Base-by-base conservation (phyloP, 2,888 invertebrate genomes). In the Drosophila neonasuta region DNA sequence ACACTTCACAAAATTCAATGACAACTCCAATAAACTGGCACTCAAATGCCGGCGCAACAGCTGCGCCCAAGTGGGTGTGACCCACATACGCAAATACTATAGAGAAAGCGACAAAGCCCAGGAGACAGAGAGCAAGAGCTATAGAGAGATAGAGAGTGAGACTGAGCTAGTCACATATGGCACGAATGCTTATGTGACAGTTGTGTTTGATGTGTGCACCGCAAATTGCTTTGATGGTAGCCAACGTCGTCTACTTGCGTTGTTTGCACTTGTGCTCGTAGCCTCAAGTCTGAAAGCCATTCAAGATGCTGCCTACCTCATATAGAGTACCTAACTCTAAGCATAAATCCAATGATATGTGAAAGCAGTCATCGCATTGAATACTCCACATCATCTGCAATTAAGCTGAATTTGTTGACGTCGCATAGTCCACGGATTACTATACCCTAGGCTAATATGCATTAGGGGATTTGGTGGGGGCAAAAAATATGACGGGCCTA, bases 1-100 rank as follows among this genome's bases (percentile, higher is more conserved):
- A 76, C 81, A 81, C 85, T 76, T 66, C 62, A 79, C 76, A 71
- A 76, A 84, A 73, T 73, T 70, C 68, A 77, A 82, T 68, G 77
- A 72, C 74, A 80, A 75, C 75, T 64, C 66, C 63, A 68, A 74
- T 68, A 63, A 71, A 68, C 58, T 56, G 79, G 44, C 67, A 70
- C 74, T 69, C 46, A 48, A 57, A 49, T 65, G 68, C 36, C 70
- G 46, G 49, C 58, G 76, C 79, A 77, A 66, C 79, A 71, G 68
- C 79, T 78, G 79, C 44, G 51, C 34, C 64, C 51, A 44, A 57
- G 45, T 64, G 67, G 60, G 65, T 55, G 74, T 55, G 65, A 44
- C 67, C 50, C 48, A 48, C 41, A 42, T 41, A 57, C 45, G 49
- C 49, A 29, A 39, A 55, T 34, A n/a, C 10, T 49, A 44, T 15